phyloP scores from a whole-genome alignment of 1,140 invertebrate species.

The Argopecten irradians region DNA sequence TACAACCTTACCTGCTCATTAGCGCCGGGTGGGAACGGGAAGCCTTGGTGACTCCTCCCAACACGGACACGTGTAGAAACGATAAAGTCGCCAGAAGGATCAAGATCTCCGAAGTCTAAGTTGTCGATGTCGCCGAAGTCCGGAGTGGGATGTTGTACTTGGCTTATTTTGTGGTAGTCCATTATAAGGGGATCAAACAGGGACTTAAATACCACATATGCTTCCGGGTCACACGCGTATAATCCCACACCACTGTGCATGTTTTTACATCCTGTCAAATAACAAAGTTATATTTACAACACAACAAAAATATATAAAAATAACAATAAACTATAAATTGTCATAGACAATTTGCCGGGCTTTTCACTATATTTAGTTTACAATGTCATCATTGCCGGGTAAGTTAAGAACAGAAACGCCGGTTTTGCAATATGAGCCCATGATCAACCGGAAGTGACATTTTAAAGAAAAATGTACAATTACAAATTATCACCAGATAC shows the following conservation, averaged over 20 bases:
- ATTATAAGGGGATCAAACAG: constrained; percentile 71
- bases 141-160: constrained; percentile 30
- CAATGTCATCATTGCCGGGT: no score
- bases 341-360: no score
- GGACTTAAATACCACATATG: constrained; percentile 69
- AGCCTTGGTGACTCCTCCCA: constrained; percentile 66
- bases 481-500: not conserved
- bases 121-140: constrained; percentile 79
- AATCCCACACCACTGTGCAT: constrained; percentile 66
- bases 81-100: constrained; percentile 80
- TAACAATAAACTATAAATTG: no score
- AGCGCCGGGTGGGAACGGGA: constrained; percentile 81
- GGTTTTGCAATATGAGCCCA: no score
- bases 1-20: constrained; percentile 82
- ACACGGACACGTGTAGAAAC: constrained; percentile 70
- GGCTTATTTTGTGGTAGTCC: constrained; percentile 70
- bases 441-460: no score
- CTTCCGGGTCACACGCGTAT: constrained; percentile 70
- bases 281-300: not conserved
- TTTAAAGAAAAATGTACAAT: no score
- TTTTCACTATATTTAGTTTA: no score
- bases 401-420: no score
- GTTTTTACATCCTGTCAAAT: constrained; percentile 62
- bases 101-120: constrained; percentile 68
- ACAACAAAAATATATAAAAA: no score